phyloP scores from a whole-genome alignment of 2,888 invertebrate species.

The Fissipunctia ypsillon region DNA sequence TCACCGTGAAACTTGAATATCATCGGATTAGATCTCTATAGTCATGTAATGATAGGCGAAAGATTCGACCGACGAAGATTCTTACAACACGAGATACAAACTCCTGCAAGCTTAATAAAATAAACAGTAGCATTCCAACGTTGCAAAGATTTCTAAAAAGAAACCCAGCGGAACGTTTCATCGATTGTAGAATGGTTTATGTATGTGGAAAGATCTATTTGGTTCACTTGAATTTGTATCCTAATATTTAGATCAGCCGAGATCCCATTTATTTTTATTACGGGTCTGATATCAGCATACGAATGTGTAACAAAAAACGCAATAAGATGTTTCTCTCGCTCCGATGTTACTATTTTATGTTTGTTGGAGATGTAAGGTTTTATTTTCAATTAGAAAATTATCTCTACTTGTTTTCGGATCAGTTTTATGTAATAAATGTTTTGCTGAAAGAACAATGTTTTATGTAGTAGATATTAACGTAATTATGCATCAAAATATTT shows the following conservation, averaged over 20 bases:
- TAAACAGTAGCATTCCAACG: conserved; percentile 18
- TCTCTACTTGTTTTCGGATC: conserved; percentile 5
- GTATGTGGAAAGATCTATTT: conserved; percentile 69
- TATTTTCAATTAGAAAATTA: conserved; percentile 61
- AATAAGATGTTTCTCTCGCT: conserved; percentile 74
- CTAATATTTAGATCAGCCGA: conserved; percentile 83
- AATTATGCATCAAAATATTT: neutral
- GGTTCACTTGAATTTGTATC: conserved; percentile 78
- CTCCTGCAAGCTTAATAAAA: conserved; percentile 10
- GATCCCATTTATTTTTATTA: conserved; percentile 85
- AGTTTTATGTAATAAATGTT: neutral
- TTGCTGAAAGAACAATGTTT: neutral
- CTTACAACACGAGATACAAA: neutral
- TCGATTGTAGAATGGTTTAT: conserved; percentile 59
- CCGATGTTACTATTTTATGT: conserved; percentile 53
- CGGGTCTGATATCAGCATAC: conserved; percentile 83
- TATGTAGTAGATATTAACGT: neutral
- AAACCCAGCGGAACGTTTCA: conserved; percentile 38
- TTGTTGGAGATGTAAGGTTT: conserved; percentile 47
- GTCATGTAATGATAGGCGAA: neutral
- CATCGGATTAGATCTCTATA: neutral
- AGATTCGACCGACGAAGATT: neutral
- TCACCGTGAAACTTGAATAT: neutral
- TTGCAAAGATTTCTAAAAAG: conserved; percentile 26
- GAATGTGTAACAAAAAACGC: conserved; percentile 80